A percentile compares a stretch with the other conserved stretches of the same genome.
phyloP scores from a whole-genome alignment of 2,888 invertebrate genomes.

The Acronicta alni region DNA sequence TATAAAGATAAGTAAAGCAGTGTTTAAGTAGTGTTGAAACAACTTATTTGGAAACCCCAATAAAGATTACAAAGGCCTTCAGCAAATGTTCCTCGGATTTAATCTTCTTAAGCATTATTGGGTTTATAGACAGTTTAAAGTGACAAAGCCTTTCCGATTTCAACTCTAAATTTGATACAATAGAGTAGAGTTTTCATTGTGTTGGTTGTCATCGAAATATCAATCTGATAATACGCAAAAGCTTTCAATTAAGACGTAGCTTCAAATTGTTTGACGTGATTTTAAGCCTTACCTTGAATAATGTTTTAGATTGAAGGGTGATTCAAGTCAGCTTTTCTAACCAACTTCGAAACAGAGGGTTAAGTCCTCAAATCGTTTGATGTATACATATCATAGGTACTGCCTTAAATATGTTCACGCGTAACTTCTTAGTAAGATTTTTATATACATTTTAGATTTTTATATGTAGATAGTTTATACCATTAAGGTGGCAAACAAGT shows the following conservation, averaged over 20 bases:
- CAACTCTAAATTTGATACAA: background rate
- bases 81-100: constrained; percentile 10
- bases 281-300: constrained; percentile 2
- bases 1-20: too few species aligned
- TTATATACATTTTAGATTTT: too few species aligned
- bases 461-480: too few species aligned
- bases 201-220: background rate
- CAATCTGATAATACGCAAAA: constrained; percentile 6
- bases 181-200: constrained; percentile 10
- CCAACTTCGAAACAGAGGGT: too few species aligned
- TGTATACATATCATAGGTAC: too few species aligned
- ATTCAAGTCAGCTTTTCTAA: too few species aligned
- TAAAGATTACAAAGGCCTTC: constrained; percentile 31
- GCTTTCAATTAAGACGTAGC: constrained; percentile 9
- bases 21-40: background rate
- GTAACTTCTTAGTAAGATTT: too few species aligned
- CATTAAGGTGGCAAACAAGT: too few species aligned
- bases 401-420: too few species aligned
- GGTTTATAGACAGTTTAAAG: constrained; percentile 22
- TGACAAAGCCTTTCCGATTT: constrained; percentile 10
- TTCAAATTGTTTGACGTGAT: constrained; percentile 19
- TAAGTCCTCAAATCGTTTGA: too few species aligned
- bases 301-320: too few species aligned
- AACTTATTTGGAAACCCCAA: constrained; percentile 9
- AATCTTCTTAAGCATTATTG: constrained; percentile 26